phyloP scores from a whole-genome alignment of 2,797 vertebrate species.

The Tragelaphus eurycerus region DNA sequence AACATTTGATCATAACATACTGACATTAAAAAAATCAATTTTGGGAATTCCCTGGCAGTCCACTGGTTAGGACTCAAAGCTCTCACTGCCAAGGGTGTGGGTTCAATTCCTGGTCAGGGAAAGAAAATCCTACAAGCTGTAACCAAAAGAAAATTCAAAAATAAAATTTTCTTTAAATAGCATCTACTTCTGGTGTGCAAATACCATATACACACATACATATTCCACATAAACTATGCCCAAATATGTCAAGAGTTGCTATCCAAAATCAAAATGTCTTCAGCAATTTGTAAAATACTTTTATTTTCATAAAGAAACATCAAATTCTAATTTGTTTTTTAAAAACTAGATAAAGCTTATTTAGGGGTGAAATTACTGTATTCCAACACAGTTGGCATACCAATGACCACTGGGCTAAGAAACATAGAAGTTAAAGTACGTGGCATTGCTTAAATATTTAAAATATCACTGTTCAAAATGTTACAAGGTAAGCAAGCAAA shows the following conservation, averaged over 20 bases:
- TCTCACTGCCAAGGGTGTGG: background rate
- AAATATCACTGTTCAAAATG: background rate
- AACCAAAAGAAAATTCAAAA: background rate
- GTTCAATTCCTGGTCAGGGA: background rate
- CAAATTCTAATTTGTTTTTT: background rate
- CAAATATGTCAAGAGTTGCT: background rate
- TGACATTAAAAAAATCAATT: background rate
- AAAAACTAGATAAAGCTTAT: background rate
- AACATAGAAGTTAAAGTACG: background rate
- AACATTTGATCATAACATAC: background rate
- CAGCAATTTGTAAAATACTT: background rate
- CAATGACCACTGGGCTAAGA: background rate
- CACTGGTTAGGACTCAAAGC: background rate
- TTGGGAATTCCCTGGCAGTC: background rate
- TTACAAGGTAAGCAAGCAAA: conserved; percentile 18
- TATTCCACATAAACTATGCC: background rate
- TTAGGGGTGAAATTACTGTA: background rate
- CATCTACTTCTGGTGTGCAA: background rate
- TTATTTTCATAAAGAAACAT: background rate
- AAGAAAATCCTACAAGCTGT: background rate
- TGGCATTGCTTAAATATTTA: background rate
- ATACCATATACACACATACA: background rate
- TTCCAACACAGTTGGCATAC: background rate
- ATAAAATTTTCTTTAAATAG: background rate
- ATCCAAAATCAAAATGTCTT: conserved; percentile 2